Percentiles rank a stretch among this genome's conserved stretches.
phyloP scores from a whole-genome alignment of 2,888 invertebrate genomes.

The Drosophila hamatofila region DNA sequence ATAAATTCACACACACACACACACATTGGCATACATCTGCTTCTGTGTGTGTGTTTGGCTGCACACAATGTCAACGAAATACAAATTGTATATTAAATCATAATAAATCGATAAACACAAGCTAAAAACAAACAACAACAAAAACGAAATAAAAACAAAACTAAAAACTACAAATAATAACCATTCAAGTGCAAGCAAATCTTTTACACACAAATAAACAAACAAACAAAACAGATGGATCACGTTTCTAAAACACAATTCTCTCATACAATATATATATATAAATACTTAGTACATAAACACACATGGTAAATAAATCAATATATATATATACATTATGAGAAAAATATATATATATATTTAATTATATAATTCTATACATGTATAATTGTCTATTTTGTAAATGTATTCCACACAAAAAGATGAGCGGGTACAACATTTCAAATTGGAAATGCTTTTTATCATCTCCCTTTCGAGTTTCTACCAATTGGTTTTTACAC shows the following conservation, averaged over 20 bases:
- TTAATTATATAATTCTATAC: conserved; percentile 33
- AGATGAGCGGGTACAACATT: conserved; percentile 18
- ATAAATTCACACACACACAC: conserved; percentile 27
- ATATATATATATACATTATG: conserved; percentile 52
- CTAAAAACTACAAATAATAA: conserved; percentile 18
- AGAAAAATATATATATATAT: conserved; percentile 28
- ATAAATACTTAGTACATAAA: conserved; percentile 29
- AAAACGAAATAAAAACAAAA: conserved; percentile 13
- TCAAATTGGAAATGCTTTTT: conserved; percentile 1
- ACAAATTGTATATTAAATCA: conserved; percentile 61
- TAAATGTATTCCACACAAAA: conserved; percentile 53
- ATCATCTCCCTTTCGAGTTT: neutral
- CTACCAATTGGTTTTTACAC: conserved; percentile 7
- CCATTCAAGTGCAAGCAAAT: conserved; percentile 53
- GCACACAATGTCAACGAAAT: conserved; percentile 36
- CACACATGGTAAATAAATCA: conserved; percentile 44
- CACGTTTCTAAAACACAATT: conserved; percentile 67
- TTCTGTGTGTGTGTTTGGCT: conserved; percentile 19
- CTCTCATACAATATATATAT: conserved; percentile 43
- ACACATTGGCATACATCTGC: conserved; percentile 10
- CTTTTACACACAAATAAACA: conserved; percentile 54
- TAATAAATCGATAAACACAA: conserved; percentile 37
- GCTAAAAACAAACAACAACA: conserved; percentile 1
- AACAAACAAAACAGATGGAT: conserved; percentile 56
- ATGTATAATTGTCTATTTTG: conserved; percentile 63